phyloP scores from a whole-genome alignment of 1,140 invertebrate genomes.

The Drosophila kurseongensis region DNA sequence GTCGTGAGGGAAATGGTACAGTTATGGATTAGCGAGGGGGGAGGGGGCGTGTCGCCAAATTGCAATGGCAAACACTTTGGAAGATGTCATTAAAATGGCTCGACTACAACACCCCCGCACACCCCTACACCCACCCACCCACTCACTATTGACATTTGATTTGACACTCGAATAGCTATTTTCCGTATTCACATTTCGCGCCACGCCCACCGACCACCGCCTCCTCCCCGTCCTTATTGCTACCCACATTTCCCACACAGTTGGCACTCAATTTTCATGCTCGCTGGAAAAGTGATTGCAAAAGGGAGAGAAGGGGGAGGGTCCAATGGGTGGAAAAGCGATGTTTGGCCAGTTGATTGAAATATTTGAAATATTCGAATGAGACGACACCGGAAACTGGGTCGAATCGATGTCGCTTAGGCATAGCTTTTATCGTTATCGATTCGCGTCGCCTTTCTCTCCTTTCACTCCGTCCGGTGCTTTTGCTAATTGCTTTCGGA shows the following conservation, averaged over 20 bases:
- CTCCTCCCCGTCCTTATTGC: background rate
- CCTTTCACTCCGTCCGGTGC: background rate
- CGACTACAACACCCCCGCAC: constrained; percentile 18
- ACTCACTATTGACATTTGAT: constrained; percentile 60
- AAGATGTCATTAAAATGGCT: constrained; percentile 66
- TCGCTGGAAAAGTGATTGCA: constrained; percentile 56
- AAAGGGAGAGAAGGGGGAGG: too few species aligned
- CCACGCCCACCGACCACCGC: background rate
- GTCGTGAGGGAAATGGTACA: background rate
- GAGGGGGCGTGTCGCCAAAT: constrained; percentile 10
- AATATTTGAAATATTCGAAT: constrained; percentile 57
- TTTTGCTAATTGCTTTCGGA: constrained; percentile 39
- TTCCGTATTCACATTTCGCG: constrained; percentile 51
- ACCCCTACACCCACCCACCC: background rate
- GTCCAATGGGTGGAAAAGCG: constrained; percentile 4
- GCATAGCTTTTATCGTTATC: constrained; percentile 26
- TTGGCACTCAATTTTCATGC: constrained; percentile 69
- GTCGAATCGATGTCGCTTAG: constrained; percentile 22
- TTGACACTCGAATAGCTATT: constrained; percentile 77
- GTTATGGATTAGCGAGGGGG: background rate
- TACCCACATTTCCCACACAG: constrained; percentile 24
- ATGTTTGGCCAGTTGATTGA: constrained; percentile 74
- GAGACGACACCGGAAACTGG: constrained; percentile 17
- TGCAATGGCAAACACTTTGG: constrained; percentile 58
- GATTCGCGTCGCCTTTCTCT: constrained; percentile 9